phyloP scores from a whole-genome alignment of 2,888 invertebrate species.

The Leptinotarsa tumamoca region DNA sequence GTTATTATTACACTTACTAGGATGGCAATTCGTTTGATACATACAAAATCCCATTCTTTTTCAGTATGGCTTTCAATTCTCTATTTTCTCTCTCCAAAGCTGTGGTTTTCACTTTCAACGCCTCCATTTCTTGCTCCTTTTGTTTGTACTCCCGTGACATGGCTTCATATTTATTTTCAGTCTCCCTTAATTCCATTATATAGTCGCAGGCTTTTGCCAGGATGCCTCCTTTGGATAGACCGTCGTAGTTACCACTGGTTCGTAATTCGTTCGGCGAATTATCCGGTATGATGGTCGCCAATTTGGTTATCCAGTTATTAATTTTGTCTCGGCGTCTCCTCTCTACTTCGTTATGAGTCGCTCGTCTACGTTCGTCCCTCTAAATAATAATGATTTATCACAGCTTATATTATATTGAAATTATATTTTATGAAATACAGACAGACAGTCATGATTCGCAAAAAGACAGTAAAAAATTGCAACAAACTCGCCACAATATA shows the following conservation, averaged over 20 bases:
- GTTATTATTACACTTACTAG: slow-evolving; percentile 20
- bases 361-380: slow-evolving; percentile 89
- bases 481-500: too few species aligned
- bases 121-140: slow-evolving; percentile 76
- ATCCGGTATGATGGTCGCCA: slow-evolving; percentile 90
- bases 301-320: slow-evolving; percentile 94
- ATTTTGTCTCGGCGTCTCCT: slow-evolving; percentile 94
- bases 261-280: slow-evolving; percentile 69
- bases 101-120: slow-evolving; percentile 77
- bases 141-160: slow-evolving; percentile 77
- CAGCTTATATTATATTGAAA: too few species aligned
- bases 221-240: slow-evolving; percentile 93
- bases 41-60: slow-evolving; percentile 72
- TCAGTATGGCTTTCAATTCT: slow-evolving; percentile 75
- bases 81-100: slow-evolving; percentile 83
- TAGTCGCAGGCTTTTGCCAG: slow-evolving; percentile 96
- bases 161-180: slow-evolving; percentile 78
- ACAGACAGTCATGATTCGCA: too few species aligned
- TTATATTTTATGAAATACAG: too few species aligned
- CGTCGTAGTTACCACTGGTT: slow-evolving; percentile 73
- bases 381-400: slow-evolving; percentile 33
- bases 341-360: slow-evolving; percentile 96
- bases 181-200: slow-evolving; percentile 85
- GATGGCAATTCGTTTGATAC: slow-evolving; percentile 39
- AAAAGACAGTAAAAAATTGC: too few species aligned